Conservation (phyloP, 2,797 vertebrate species). For the Austrolebias charrua region DNA sequence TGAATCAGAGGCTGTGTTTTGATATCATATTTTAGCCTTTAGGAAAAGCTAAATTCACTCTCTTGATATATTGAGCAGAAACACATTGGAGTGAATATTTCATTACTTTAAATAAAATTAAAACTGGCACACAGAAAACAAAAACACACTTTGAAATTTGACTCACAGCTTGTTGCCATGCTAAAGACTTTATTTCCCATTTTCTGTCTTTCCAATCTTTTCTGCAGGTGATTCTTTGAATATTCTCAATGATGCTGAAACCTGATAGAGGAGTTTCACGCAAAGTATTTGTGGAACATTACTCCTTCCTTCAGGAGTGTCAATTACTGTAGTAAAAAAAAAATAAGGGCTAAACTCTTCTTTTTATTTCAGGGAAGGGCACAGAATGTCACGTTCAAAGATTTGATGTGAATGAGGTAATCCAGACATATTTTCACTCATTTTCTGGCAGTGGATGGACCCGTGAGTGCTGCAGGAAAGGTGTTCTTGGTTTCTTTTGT, state of each 20-base stretch:
- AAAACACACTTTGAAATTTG: too few species aligned
- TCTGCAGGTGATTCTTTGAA: not conserved
- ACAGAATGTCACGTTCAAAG: slow-evolving; percentile 35
- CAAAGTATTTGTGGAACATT: not conserved
- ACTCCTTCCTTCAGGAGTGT: not conserved
- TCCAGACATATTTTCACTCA: slow-evolving; percentile 62
- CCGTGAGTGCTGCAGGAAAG: slow-evolving; percentile 58
- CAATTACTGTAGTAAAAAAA: slow-evolving; percentile 11
- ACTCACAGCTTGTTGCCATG: too few species aligned
- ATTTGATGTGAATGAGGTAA: slow-evolving; percentile 61
- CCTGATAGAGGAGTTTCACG: not conserved
- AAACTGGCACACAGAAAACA: too few species aligned
- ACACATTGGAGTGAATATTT: too few species aligned
- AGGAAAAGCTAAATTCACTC: too few species aligned
- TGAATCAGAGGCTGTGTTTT: too few species aligned
- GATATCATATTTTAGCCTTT: too few species aligned
- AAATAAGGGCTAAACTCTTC: slow-evolving; percentile 25
- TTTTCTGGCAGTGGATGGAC: slow-evolving; percentile 60
- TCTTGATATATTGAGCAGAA: too few species aligned
- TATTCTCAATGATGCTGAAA: not conserved
- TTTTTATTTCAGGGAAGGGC: too few species aligned
- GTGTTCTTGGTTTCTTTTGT: slow-evolving; percentile 73
- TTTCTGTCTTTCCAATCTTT: not conserved
- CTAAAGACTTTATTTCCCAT: not conserved
- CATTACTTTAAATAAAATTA: too few species aligned